These are phyloP conservation scores for Ammodytes marinus DNA, from an alignment of 2,113 vertebrate species.

Conservation along the genomic window DNA sequence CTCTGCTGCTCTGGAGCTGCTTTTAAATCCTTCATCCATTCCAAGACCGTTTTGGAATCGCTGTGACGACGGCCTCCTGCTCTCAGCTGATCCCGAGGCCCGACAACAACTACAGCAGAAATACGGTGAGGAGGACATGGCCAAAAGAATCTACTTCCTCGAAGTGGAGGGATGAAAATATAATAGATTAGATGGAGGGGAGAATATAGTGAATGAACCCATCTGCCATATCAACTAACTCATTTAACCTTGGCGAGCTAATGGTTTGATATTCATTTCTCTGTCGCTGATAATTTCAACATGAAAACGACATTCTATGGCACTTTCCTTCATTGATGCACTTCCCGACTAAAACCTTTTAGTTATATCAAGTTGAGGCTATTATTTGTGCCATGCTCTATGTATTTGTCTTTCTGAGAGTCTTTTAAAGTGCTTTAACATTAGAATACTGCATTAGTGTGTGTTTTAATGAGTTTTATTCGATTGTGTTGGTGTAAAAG, in stretches of 20 bases:
- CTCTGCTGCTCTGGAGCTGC: conserved; percentile 81
- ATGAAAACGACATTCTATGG: background rate
- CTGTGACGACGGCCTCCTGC: conserved; percentile 72
- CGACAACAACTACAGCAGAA: conserved; percentile 70
- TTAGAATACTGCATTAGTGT: background rate
- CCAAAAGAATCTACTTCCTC: conserved; percentile 78
- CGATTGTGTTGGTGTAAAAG: background rate
- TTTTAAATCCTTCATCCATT: conserved; percentile 60
- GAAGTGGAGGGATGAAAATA: conserved; percentile 56
- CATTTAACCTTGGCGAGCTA: background rate
- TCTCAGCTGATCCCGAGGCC: conserved; percentile 39
- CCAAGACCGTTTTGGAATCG: conserved; percentile 65
- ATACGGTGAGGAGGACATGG: conserved; percentile 72
- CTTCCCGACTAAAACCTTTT: background rate
- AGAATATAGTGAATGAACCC: background rate
- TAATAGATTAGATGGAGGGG: background rate
- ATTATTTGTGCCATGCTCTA: background rate
- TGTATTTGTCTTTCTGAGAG: background rate
- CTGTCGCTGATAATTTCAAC: background rate
- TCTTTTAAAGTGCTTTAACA: conserved; percentile 30
- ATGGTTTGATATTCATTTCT: background rate
- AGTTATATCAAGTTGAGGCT: background rate
- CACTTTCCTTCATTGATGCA: background rate
- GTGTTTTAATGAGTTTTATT: background rate
- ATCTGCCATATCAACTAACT: background rate